Percentiles rank a stretch among this genome's conserved stretches.
phyloP scores from a whole-genome alignment of 2,113 vertebrate species.

The Rhabdornis inornatus region DNA sequence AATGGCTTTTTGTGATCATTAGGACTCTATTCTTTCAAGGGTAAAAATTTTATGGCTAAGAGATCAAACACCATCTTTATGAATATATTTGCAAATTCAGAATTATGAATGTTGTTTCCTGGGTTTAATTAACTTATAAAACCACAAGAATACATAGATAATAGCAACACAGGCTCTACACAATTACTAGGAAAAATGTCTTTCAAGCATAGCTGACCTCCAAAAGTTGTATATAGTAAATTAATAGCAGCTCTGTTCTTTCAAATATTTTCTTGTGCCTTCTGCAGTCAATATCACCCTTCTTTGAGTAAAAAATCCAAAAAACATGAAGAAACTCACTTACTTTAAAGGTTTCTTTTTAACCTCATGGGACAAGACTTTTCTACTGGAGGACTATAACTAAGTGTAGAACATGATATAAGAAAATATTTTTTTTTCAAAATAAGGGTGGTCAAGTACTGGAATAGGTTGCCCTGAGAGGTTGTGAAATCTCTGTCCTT shows the following conservation, averaged over 20 bases:
- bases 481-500: conserved; percentile 19
- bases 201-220: background rate
- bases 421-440: background rate
- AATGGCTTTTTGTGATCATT: background rate
- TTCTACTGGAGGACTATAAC: background rate
- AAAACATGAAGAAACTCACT: background rate
- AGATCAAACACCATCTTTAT: background rate
- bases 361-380: background rate
- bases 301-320: background rate
- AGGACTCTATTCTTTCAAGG: background rate
- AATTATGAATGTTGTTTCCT: background rate
- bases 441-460: conserved; percentile 14
- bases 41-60: background rate
- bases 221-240: background rate
- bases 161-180: background rate
- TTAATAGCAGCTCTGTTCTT: background rate
- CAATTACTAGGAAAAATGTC: background rate
- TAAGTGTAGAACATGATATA: background rate
- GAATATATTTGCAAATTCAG: background rate
- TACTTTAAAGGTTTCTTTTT: background rate
- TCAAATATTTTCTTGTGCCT: background rate
- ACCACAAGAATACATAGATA: background rate
- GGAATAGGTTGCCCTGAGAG: background rate
- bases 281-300: background rate
- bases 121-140: background rate